Percentiles rank a stretch among this genome's conserved stretches.
Evolutionary conservation across 2,797 vertebrate genomes (phyloP).

Genomic region (Sebastes taczanowskii): DNA sequence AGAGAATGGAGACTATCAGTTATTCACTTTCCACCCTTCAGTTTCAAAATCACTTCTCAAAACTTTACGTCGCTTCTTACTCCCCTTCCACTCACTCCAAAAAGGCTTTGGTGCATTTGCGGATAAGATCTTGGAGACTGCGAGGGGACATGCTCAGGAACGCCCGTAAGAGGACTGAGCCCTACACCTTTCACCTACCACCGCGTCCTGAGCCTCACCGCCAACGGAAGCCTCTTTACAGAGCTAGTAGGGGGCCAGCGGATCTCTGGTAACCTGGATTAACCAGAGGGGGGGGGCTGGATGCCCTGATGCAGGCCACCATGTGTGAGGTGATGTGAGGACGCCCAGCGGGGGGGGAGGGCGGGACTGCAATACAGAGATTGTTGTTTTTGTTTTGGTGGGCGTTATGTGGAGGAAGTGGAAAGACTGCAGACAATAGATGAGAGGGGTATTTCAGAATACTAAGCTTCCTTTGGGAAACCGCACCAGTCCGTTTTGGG

Average conservation of each 20-base stretch:
- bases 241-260: constrained; percentile 47
- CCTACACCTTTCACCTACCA: constrained; percentile 38
- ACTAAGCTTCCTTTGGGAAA: constrained; percentile 37
- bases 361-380: constrained; percentile 42
- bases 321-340: constrained; percentile 49
- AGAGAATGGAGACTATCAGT: constrained; percentile 44
- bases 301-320: constrained; percentile 32
- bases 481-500: constrained; percentile 1
- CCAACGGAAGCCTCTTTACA: constrained; percentile 46
- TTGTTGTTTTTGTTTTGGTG: constrained; percentile 45
- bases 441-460: constrained; percentile 34
- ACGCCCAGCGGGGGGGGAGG: constrained; percentile 30
- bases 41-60: constrained; percentile 45
- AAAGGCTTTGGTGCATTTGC: constrained; percentile 48
- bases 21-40: constrained; percentile 43
- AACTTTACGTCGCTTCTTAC: constrained; percentile 20
- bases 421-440: constrained; percentile 56
- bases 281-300: constrained; percentile 32
- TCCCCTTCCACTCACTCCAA: constrained; percentile 17
- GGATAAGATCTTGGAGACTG: constrained; percentile 30
- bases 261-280: constrained; percentile 50
- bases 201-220: constrained; percentile 44
- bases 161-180: constrained; percentile 12
- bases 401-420: constrained; percentile 52
- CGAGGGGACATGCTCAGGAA: constrained; percentile 36